These are phyloP conservation scores for Aphis craccivora DNA, from an alignment of 1,140 invertebrate species.

Conservation along the genomic window DNA sequence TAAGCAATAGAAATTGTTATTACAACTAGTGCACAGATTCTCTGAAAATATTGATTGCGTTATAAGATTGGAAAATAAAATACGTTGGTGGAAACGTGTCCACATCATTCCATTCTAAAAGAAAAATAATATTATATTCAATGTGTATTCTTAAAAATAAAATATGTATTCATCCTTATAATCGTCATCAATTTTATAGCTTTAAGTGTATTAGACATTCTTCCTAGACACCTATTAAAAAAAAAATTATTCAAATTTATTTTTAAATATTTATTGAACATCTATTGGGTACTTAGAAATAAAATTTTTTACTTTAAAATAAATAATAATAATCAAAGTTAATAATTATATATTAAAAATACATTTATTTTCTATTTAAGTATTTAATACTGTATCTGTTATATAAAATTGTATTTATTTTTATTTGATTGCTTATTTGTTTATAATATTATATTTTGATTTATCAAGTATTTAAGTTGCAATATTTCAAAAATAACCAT, in stretches of 20 bases:
- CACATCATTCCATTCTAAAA: neutral
- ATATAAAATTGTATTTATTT: neutral
- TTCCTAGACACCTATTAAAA: neutral
- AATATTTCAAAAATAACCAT: neutral
- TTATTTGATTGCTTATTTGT: neutral
- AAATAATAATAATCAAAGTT: neutral
- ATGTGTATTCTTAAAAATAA: neutral
- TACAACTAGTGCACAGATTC: neutral
- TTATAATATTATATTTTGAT: too few relatives aligned
- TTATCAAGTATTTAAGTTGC: too few relatives aligned
- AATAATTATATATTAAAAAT: neutral
- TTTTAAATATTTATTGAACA: neutral
- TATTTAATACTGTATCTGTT: neutral
- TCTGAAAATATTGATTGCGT: constrained; percentile 13
- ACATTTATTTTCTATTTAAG: neutral
- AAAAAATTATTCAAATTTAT: neutral
- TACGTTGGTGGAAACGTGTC: neutral
- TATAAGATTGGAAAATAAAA: neutral
- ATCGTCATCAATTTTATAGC: neutral
- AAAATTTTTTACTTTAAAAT: neutral
- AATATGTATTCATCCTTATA: neutral
- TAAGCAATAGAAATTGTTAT: neutral
- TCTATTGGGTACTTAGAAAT: neutral
- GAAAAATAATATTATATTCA: neutral
- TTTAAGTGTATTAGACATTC: neutral